A percentile compares a stretch with the other conserved stretches of the same genome.
phyloP scores from a whole-genome alignment of 2,113 vertebrate genomes.

The Uria lomvia region DNA sequence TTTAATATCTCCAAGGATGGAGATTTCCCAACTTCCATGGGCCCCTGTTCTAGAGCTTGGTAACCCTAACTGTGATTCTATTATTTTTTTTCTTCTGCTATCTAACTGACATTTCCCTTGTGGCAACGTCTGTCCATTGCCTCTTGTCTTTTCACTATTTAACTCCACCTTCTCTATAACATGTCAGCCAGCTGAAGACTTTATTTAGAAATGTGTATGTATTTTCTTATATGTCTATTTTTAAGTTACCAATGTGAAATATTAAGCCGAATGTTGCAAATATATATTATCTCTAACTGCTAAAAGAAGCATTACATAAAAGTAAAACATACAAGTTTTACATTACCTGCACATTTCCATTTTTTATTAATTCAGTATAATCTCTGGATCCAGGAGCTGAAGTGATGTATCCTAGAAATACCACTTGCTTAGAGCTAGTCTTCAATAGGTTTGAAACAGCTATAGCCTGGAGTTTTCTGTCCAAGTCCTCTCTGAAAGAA shows the following conservation, averaged over 20 bases:
- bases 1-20: not conserved
- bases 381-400: conserved; percentile 77
- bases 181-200: not conserved
- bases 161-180: not conserved
- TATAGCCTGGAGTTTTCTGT: conserved; percentile 76
- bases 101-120: not conserved
- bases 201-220: not conserved
- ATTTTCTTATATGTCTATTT: not conserved
- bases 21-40: not conserved
- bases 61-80: not conserved
- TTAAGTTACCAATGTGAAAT: not conserved
- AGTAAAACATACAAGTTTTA: not conserved
- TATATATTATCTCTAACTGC: not conserved
- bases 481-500: conserved; percentile 74
- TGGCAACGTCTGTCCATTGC: not conserved
- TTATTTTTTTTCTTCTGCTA: not conserved
- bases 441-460: conserved; percentile 72
- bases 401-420: conserved; percentile 76
- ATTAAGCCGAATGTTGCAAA: not conserved
- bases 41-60: not conserved
- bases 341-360: conserved; percentile 71
- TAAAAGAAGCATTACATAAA: not conserved
- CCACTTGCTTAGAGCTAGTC: conserved; percentile 62
- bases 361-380: conserved; percentile 70
- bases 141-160: not conserved